Conservation (phyloP, 2,797 vertebrate species). For the Notolabrus celidotus region DNA sequence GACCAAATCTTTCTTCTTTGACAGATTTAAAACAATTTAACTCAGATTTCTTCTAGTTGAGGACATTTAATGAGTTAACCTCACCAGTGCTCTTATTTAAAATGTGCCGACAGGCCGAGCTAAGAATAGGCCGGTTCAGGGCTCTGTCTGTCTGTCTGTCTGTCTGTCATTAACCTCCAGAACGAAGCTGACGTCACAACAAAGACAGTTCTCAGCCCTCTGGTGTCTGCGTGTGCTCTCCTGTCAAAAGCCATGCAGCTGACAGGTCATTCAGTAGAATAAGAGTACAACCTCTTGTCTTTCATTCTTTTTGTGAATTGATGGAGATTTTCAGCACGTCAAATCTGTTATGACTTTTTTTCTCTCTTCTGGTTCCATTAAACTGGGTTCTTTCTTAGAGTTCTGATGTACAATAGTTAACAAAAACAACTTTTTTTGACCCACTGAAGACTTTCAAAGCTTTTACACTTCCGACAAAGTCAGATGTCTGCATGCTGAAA, state of each 20-base stretch:
- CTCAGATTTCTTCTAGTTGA: slow-evolving; percentile 25
- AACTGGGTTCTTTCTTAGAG: too few species aligned
- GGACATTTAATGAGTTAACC: slow-evolving; percentile 36
- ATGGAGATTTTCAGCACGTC: not conserved
- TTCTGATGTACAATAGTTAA: too few species aligned
- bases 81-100: slow-evolving; percentile 20
- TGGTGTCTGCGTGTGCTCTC: slow-evolving; percentile 13
- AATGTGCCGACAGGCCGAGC: slow-evolving; percentile 35
- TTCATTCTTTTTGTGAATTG: slow-evolving; percentile 9
- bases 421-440: too few species aligned
- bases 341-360: not conserved
- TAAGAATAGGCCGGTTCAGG: slow-evolving; percentile 60
- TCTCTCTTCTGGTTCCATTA: too few species aligned
- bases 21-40: slow-evolving; percentile 16
- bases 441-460: too few species aligned
- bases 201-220: slow-evolving; percentile 17
- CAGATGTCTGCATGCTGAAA: too few species aligned
- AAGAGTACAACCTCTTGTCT: not conserved
- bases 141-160: slow-evolving; percentile 45
- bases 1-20: not conserved
- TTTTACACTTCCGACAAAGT: too few species aligned
- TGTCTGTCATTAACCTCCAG: slow-evolving; percentile 59
- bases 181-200: slow-evolving; percentile 51
- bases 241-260: slow-evolving; percentile 1
- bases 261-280: slow-evolving; percentile 2